phyloP scores from a whole-genome alignment of 2,797 vertebrate genomes.

The Triplophysa bombifrons region DNA sequence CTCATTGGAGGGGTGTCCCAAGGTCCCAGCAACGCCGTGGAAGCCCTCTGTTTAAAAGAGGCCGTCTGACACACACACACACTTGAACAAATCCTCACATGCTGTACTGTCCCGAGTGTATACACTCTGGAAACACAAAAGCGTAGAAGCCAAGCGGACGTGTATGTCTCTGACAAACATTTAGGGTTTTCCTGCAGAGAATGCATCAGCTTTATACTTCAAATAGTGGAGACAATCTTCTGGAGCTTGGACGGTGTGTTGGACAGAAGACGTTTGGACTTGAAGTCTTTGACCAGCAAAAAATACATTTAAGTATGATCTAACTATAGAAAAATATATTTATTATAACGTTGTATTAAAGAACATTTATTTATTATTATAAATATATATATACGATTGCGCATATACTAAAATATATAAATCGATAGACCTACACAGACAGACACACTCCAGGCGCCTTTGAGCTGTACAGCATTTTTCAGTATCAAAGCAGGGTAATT shows the following conservation, averaged over 20 bases:
- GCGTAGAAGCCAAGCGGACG: slow-evolving; percentile 15
- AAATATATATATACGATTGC: slow-evolving; percentile 3
- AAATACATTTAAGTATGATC: slow-evolving; percentile 34
- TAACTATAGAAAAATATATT: slow-evolving; percentile 5
- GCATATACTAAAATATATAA: slow-evolving; percentile 8
- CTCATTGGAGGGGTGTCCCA: slow-evolving; percentile 93
- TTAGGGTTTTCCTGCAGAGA: slow-evolving; percentile 38
- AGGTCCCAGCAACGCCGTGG: slow-evolving; percentile 90
- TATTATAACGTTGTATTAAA: neutral
- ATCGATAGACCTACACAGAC: slow-evolving; percentile 50
- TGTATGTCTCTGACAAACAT: slow-evolving; percentile 45
- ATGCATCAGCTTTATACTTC: slow-evolving; percentile 51
- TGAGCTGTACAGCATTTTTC: slow-evolving; percentile 71
- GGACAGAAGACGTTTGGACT: slow-evolving; percentile 29
- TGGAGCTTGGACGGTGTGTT: slow-evolving; percentile 51
- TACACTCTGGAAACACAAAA: slow-evolving; percentile 32
- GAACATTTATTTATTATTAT: neutral
- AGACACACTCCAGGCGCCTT: slow-evolving; percentile 68
- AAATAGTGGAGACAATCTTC: slow-evolving; percentile 52
- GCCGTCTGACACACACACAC: slow-evolving; percentile 77
- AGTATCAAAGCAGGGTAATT: slow-evolving; percentile 79
- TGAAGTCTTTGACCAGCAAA: slow-evolving; percentile 48
- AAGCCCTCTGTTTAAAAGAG: slow-evolving; percentile 88
- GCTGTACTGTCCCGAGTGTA: slow-evolving; percentile 51
- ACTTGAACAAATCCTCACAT: slow-evolving; percentile 48